Evolutionary conservation across 92 coral and sea anemone genomes (phyloP).

Genomic region (Isaurus tuberculatus): DNA sequence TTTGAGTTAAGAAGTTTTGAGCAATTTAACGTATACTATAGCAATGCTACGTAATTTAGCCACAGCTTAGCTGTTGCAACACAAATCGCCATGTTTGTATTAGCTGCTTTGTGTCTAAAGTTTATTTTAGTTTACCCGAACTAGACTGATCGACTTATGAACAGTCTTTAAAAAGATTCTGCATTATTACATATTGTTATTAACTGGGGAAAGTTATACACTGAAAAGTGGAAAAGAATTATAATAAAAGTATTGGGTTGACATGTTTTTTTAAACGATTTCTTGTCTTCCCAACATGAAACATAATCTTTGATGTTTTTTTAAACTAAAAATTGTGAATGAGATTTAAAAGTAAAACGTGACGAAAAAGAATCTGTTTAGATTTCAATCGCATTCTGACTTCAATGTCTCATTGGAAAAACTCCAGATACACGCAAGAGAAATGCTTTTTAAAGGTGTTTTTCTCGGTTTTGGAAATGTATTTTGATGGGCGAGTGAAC

Average conservation of each 20-base stretch:
- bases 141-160: slow-evolving; percentile 34
- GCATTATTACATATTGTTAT: slow-evolving; percentile 12
- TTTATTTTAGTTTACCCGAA: slow-evolving; percentile 2
- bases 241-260: slow-evolving; percentile 36
- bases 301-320: neutral
- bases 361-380: too few relatives aligned
- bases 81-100: neutral
- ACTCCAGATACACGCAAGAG: too few relatives aligned
- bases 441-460: neutral
- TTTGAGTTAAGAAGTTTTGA: neutral
- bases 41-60: neutral
- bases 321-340: neutral
- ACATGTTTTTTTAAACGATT: neutral
- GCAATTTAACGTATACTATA: neutral
- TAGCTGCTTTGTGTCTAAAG: slow-evolving; percentile 17
- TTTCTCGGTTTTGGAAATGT: neutral
- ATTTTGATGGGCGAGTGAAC: neutral
- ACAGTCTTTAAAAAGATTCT: slow-evolving; percentile 33
- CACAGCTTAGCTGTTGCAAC: neutral
- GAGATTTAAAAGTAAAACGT: neutral
- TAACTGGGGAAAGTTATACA: slow-evolving; percentile 25
- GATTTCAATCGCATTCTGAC: neutral
- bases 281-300: slow-evolving; percentile 4
- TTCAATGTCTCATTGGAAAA: neutral
- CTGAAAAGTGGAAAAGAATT: neutral